Evolutionary conservation across 2,113 vertebrate genomes (phyloP).

Genomic region (Alethe castanea): DNA sequence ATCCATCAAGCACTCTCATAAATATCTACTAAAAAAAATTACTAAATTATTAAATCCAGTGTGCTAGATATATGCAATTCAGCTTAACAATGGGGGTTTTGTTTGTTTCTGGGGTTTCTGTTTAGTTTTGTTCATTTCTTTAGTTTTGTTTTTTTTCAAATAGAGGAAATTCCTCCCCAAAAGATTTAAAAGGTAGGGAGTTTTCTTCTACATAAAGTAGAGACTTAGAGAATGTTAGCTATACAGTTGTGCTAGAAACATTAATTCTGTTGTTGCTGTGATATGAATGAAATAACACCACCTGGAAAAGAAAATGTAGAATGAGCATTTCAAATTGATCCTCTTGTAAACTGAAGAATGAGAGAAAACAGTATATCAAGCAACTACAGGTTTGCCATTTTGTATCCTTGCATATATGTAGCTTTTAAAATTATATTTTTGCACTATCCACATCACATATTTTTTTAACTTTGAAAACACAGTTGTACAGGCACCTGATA

Average conservation of each 20-base stretch:
- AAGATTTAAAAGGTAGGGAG: not conserved
- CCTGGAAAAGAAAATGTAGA: not conserved
- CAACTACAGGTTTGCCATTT: not conserved
- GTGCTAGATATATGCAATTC: not conserved
- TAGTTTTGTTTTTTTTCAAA: fast-evolving
- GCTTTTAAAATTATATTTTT: not conserved
- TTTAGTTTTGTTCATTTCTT: not conserved
- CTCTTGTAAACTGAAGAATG: not conserved
- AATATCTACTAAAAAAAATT: not conserved
- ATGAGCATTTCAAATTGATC: not conserved
- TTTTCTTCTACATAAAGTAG: not conserved
- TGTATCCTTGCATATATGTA: not conserved
- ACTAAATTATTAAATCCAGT: not conserved
- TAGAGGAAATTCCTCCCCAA: not conserved
- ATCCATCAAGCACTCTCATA: not conserved
- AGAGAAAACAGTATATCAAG: not conserved
- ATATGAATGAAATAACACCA: not conserved
- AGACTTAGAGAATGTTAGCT: not conserved
- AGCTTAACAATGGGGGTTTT: not conserved
- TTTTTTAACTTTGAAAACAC: not conserved
- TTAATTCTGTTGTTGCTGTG: not conserved
- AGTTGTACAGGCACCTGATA: not conserved
- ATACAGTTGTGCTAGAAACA: not conserved
- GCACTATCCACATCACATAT: not conserved
- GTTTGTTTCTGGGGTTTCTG: not conserved